Evolutionary conservation across 2,113 vertebrate species (phyloP).

Genomic region (Columbina picui): DNA sequence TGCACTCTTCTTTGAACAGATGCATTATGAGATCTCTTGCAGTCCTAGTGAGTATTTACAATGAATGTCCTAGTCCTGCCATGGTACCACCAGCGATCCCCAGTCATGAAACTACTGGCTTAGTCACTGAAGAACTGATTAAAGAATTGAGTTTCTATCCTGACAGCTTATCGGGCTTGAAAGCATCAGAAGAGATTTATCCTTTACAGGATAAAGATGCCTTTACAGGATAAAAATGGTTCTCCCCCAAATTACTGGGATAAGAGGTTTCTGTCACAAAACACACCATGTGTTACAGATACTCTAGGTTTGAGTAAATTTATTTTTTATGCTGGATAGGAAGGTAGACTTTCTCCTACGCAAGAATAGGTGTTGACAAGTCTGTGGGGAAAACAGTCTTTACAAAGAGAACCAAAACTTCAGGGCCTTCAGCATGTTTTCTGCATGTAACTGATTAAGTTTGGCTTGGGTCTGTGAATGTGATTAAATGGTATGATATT

Average conservation of each 20-base stretch:
- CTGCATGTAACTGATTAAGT: background rate
- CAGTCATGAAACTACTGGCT: background rate
- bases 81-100: background rate
- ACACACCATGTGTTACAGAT: background rate
- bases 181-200: slow-evolving; percentile 17
- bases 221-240: background rate
- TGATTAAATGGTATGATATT: background rate
- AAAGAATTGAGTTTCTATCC: slow-evolving; percentile 20
- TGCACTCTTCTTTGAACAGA: slow-evolving; percentile 59
- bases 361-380: background rate
- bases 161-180: background rate
- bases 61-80: background rate
- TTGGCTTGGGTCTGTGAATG: slow-evolving; percentile 1
- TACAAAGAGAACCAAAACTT: background rate
- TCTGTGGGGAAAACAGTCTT: background rate
- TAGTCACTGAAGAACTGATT: background rate
- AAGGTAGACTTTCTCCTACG: background rate
- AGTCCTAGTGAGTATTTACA: background rate
- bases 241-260: background rate
- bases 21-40: background rate
- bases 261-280: background rate
- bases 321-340: background rate
- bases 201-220: slow-evolving; percentile 12
- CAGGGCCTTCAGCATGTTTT: background rate
- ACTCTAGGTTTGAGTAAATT: background rate